These are phyloP conservation scores for Anas bernieri DNA, from an alignment of 2,797 vertebrate species.

Conservation along the genomic window DNA sequence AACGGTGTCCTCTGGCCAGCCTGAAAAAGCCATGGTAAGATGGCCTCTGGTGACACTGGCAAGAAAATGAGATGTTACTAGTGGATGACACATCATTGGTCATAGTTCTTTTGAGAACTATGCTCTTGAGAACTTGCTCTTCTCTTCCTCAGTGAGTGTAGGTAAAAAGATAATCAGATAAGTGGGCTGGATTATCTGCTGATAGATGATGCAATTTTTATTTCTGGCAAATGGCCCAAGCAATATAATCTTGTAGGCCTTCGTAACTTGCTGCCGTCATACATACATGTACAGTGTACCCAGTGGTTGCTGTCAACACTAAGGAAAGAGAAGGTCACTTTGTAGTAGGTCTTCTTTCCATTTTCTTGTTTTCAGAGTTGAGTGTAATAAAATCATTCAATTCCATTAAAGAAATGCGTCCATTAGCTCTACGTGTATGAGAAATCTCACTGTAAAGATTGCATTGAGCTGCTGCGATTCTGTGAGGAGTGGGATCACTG, in stretches of 20 bases:
- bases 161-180: not conserved
- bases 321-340: not conserved
- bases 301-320: not conserved
- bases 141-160: not conserved
- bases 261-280: not conserved
- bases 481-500: not conserved
- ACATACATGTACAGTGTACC: not conserved
- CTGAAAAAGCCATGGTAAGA: not conserved
- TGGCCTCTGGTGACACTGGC: not conserved
- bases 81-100: too few relatives aligned
- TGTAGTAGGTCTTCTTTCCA: not conserved
- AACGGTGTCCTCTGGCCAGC: rapidly evolving
- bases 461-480: not conserved
- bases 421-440: not conserved
- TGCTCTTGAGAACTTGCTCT: too few relatives aligned
- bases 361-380: not conserved
- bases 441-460: rapidly evolving
- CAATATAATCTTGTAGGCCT: not conserved
- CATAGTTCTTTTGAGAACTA: not conserved
- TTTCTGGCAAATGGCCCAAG: not conserved
- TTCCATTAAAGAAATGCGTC: not conserved
- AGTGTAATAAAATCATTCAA: not conserved
- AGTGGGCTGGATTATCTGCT: not conserved
- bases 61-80: not conserved
- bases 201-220: not conserved